phyloP scores from a whole-genome alignment of 2,797 vertebrate species.

The Coregonus suidteri region DNA sequence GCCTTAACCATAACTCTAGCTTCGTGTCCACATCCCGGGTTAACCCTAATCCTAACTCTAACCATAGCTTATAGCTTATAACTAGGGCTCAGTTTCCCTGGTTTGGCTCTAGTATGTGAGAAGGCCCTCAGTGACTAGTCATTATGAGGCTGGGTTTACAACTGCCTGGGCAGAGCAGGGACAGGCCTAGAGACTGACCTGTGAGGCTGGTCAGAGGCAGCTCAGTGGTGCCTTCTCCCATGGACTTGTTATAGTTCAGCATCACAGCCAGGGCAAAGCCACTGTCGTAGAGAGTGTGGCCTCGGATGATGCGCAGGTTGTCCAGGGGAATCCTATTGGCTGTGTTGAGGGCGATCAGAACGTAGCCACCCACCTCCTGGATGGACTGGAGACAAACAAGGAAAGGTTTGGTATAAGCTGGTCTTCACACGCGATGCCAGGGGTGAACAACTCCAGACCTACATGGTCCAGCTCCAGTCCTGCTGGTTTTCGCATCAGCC shows the following conservation, averaged over 20 bases:
- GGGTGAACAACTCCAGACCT: too few relatives aligned
- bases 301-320: conserved; percentile 92
- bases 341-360: conserved; percentile 88
- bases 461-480: too few relatives aligned
- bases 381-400: conserved; percentile 78
- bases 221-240: conserved; percentile 65
- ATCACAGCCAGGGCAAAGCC: conserved; percentile 81
- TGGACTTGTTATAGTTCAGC: conserved; percentile 75
- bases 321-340: conserved; percentile 85
- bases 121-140: background rate
- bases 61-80: background rate
- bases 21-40: too few relatives aligned
- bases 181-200: conserved; percentile 71
- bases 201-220: conserved; percentile 85
- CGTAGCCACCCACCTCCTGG: conserved; percentile 93
- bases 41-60: background rate
- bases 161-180: background rate
- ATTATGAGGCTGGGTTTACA: background rate
- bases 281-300: conserved; percentile 85
- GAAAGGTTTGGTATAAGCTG: background rate
- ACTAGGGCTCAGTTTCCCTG: background rate
- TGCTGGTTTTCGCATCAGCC: background rate
- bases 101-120: background rate
- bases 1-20: background rate
- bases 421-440: background rate